These are phyloP conservation scores for Aphelenchoides besseyi DNA, from an alignment of 1,140 invertebrate genomes.

Conservation along the genomic window DNA sequence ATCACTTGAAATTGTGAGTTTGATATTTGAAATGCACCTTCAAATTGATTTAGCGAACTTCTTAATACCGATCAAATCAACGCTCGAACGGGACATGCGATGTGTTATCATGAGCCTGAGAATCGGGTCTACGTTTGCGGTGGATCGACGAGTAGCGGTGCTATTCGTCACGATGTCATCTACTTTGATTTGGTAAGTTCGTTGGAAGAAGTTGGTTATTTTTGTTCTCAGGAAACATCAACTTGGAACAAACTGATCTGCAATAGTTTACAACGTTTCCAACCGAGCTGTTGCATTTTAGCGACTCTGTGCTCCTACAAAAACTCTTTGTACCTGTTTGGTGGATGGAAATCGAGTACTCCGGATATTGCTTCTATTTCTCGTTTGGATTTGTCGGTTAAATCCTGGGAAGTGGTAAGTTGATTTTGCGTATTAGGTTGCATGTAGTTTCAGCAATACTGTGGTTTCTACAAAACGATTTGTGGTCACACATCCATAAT, in stretches of 20 bases:
- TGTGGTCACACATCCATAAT: neutral
- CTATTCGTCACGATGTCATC: neutral
- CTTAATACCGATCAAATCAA: neutral
- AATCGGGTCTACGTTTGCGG: conserved; percentile 11
- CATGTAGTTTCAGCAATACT: neutral
- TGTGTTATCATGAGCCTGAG: neutral
- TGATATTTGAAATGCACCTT: neutral
- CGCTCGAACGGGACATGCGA: neutral
- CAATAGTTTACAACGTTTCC: neutral
- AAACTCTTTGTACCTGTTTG: neutral
- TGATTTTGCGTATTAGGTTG: neutral
- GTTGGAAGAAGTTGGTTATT: neutral
- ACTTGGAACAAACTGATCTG: neutral
- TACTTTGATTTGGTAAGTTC: conserved; percentile 5
- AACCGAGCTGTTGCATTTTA: neutral
- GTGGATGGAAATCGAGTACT: neutral
- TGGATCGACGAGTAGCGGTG: neutral
- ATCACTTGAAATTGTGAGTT: neutral
- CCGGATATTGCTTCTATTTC: neutral
- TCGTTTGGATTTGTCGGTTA: neutral
- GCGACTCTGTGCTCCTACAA: neutral
- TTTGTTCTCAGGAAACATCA: neutral
- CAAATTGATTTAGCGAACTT: neutral
- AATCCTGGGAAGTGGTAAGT: neutral
- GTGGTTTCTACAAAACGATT: neutral